Percentiles rank a stretch among this genome's conserved stretches.
phyloP scores from a whole-genome alignment of 2,797 vertebrate species.

The Channa striata region DNA sequence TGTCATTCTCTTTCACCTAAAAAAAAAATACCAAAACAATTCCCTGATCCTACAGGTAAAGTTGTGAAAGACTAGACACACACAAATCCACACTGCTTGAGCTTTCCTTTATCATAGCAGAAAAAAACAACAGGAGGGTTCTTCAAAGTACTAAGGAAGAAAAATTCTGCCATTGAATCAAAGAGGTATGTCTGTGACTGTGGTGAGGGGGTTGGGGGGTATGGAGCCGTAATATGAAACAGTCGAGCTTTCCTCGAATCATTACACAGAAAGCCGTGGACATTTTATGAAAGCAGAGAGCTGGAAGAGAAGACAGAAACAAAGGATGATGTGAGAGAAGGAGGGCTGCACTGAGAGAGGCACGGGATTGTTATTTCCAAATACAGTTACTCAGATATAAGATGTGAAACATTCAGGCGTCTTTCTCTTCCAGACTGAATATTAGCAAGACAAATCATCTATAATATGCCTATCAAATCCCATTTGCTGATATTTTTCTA shows the following conservation, averaged over 20 bases:
- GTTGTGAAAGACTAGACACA: not conserved
- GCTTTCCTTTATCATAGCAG: constrained; percentile 13
- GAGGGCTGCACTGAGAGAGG: constrained; percentile 5
- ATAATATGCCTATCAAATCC: constrained; percentile 69
- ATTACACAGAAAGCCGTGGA: constrained; percentile 38
- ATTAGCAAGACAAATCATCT: constrained; percentile 63
- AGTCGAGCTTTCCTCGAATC: constrained; percentile 29
- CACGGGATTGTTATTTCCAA: constrained; percentile 44
- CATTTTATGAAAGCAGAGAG: constrained; percentile 28
- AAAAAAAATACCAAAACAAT: not conserved
- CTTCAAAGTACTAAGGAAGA: constrained; percentile 18
- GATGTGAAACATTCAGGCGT: constrained; percentile 57
- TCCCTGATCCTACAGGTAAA: constrained; percentile 8
- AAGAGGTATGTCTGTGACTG: constrained; percentile 25
- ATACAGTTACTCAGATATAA: constrained; percentile 49
- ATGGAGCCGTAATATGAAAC: constrained; percentile 30
- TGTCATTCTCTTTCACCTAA: constrained; percentile 11
- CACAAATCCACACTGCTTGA: not conserved
- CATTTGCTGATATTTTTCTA: constrained; percentile 64
- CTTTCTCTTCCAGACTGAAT: constrained; percentile 42
- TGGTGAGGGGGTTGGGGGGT: not conserved
- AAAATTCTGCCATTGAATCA: constrained; percentile 42
- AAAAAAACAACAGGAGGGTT: constrained; percentile 48
- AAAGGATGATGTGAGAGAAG: constrained; percentile 24
- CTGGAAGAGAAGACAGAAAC: constrained; percentile 36